These are phyloP conservation scores for Eulimnadia texana DNA, from an alignment of 1,140 invertebrate species.

Conservation along the genomic window DNA sequence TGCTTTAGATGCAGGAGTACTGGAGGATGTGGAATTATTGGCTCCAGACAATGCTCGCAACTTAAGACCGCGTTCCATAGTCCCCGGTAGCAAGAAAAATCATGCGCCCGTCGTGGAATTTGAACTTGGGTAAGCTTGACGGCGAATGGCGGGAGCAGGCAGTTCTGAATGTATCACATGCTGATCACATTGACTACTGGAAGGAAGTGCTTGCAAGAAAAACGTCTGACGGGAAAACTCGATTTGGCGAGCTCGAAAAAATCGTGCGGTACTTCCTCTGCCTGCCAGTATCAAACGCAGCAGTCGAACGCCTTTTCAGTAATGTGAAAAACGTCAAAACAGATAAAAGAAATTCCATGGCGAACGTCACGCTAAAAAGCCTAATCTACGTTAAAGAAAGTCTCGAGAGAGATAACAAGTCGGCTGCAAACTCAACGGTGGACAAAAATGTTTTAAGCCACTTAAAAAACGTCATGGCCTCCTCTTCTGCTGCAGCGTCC, in stretches of 20 bases:
- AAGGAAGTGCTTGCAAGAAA: not conserved
- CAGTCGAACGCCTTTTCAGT: not conserved
- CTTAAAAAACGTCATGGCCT: too few species aligned
- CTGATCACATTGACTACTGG: not conserved
- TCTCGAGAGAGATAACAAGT: too few species aligned
- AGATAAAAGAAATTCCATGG: too few species aligned
- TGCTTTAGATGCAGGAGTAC: not conserved
- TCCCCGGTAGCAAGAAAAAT: not conserved
- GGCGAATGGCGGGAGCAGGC: conserved; percentile 2
- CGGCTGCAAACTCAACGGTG: too few species aligned
- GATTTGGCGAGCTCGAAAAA: conserved; percentile 1
- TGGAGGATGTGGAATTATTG: not conserved
- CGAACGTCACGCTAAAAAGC: not conserved
- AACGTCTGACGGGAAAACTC: not conserved
- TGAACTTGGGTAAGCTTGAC: not conserved
- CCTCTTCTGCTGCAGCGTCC: too few species aligned
- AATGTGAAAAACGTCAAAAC: not conserved
- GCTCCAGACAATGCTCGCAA: not conserved
- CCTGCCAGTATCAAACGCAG: not conserved
- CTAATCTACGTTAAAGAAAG: too few species aligned
- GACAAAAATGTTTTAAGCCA: too few species aligned
- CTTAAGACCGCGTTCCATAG: not conserved
- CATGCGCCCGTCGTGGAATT: not conserved
- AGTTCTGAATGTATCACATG: not conserved
- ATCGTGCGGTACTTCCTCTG: not conserved